Conservation (phyloP, 2,888 invertebrate species). For the Lapara coniferarum region DNA sequence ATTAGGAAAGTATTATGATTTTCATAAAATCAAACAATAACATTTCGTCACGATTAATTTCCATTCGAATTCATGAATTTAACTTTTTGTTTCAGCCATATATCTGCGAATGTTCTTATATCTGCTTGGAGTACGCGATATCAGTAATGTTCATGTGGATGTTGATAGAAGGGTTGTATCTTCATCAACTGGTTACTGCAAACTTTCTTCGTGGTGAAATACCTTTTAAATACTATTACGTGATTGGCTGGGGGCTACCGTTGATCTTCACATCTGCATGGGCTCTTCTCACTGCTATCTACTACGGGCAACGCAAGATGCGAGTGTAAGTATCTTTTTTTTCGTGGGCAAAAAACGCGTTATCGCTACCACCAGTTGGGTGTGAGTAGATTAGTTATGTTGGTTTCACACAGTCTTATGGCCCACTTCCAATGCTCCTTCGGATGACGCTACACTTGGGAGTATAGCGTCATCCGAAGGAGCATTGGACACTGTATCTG, state of each 20-base stretch:
- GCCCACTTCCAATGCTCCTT: too few species aligned
- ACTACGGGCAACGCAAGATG: conserved; percentile 58
- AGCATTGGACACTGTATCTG: too few species aligned
- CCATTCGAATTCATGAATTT: too few species aligned
- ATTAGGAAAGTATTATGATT: too few species aligned
- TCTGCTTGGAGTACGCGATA: conserved; percentile 93
- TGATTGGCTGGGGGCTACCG: conserved; percentile 90
- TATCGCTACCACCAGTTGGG: too few species aligned
- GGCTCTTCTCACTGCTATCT: conserved; percentile 84
- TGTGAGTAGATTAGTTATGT: too few species aligned
- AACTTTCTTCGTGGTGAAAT: conserved; percentile 86
- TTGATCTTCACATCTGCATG: conserved; percentile 87
- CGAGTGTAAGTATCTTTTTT: conserved; percentile 44
- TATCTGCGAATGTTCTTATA: conserved; percentile 90
- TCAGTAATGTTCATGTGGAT: conserved; percentile 98
- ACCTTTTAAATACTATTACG: conserved; percentile 83
- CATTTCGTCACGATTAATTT: too few species aligned
- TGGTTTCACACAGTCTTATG: too few species aligned
- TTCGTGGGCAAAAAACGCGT: too few species aligned
- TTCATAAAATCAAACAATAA: too few species aligned
- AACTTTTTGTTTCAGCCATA: conserved; percentile 87
- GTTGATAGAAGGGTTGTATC: conserved; percentile 96
- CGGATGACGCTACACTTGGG: too few species aligned
- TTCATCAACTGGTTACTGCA: conserved; percentile 92
- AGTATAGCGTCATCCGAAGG: too few species aligned